Percentiles rank a stretch among this genome's conserved stretches.
Conservation (phyloP, 1,140 invertebrate genomes). For the Euura saliciscinereae region DNA sequence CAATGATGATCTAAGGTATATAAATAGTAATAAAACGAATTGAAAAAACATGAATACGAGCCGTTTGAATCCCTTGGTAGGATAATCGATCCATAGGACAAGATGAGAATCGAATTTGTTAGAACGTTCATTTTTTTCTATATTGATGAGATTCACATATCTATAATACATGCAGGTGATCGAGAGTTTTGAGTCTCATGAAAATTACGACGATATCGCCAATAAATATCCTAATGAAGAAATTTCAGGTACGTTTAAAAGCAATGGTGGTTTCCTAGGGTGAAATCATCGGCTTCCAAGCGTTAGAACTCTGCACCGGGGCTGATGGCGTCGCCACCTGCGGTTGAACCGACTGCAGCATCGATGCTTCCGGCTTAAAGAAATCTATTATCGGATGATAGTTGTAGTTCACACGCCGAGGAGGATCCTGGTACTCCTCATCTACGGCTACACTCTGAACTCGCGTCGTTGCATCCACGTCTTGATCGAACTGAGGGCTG, state of each 20-base stretch:
- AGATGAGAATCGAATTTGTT: neutral
- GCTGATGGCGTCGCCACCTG: conserved; percentile 18
- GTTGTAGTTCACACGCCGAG: conserved; percentile 76
- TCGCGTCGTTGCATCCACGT: conserved; percentile 38
- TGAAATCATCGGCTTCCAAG: conserved; percentile 55
- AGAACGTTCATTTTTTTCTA: neutral
- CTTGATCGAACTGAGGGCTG: conserved; percentile 40
- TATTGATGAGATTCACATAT: neutral
- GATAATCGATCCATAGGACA: neutral
- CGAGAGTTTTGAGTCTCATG: conserved; percentile 3
- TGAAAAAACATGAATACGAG: neutral
- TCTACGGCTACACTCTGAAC: conserved; percentile 50
- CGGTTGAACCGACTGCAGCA: conserved; percentile 46
- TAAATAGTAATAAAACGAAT: neutral
- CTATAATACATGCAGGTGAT: no score
- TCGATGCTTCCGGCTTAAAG: conserved; percentile 66
- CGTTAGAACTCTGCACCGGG: conserved; percentile 28
- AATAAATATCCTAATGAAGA: neutral
- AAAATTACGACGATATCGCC: neutral
- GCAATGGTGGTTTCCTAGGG: conserved; percentile 32
- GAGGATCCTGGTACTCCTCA: conserved; percentile 50
- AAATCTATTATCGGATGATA: conserved; percentile 87
- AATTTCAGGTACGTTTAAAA: conserved; percentile 47
- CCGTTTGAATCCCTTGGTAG: neutral
- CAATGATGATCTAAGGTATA: conserved; percentile 8